A percentile compares a stretch with the other conserved stretches of the same genome.
These are phyloP conservation scores for Macropus fuliginosus DNA, from an alignment of 2,797 vertebrate species.

Conservation along the genomic window DNA sequence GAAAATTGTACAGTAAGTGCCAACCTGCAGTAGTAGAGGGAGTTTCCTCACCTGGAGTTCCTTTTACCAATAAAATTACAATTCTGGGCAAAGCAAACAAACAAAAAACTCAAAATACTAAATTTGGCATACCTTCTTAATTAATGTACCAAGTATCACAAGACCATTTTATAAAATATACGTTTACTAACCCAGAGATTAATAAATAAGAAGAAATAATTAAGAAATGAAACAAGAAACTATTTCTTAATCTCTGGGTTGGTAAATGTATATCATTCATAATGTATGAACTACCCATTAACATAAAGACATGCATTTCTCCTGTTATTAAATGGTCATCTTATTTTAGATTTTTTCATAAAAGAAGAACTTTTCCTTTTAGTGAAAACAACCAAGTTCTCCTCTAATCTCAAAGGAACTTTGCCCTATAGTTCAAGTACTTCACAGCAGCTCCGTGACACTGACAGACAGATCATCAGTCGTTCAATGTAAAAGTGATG, in stretches of 20 bases:
- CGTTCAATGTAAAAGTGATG: conserved; percentile 11
- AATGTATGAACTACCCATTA: background rate
- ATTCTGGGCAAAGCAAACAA: conserved; percentile 12
- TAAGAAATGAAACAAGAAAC: background rate
- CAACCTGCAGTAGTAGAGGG: background rate
- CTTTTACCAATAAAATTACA: background rate
- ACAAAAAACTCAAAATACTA: conserved; percentile 21
- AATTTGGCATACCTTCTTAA: conserved; percentile 19
- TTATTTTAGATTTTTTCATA: conserved; percentile 41
- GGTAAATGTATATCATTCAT: background rate
- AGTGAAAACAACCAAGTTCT: conserved; percentile 20
- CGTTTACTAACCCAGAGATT: conserved; percentile 24
- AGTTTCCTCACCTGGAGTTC: background rate
- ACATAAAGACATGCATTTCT: conserved; percentile 8
- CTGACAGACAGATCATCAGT: conserved; percentile 12
- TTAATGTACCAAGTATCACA: conserved; percentile 21
- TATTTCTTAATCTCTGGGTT: background rate
- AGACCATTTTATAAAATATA: conserved; percentile 13
- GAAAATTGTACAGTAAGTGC: background rate
- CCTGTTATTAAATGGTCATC: background rate
- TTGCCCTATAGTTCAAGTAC: background rate
- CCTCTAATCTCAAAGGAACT: conserved; percentile 9
- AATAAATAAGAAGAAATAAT: background rate
- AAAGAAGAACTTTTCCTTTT: conserved; percentile 44
- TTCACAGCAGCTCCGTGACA: background rate